Evolutionary conservation across 1,140 invertebrate genomes (phyloP).

Genomic region (Nephotettix cincticeps): DNA sequence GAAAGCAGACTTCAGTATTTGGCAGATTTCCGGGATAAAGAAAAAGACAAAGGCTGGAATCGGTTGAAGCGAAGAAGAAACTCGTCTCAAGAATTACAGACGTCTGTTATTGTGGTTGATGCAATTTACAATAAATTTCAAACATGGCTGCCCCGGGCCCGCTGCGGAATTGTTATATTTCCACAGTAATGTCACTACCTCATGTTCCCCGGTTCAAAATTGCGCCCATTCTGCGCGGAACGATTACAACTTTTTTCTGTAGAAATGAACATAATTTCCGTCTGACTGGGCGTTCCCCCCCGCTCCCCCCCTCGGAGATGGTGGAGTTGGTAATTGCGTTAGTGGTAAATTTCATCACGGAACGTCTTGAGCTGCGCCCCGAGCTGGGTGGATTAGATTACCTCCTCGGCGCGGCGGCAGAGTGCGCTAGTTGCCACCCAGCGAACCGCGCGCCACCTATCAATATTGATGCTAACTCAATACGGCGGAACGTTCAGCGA

Average conservation of each 20-base stretch:
- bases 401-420: background rate
- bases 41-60: conserved; percentile 15
- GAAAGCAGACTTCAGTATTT: too few species aligned
- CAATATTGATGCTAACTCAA: too few species aligned
- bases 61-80: background rate
- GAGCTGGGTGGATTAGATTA: background rate
- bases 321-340: conserved; percentile 24
- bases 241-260: conserved; percentile 26
- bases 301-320: background rate
- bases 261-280: conserved; percentile 32
- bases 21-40: background rate
- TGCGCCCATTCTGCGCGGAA: background rate
- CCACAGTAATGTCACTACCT: conserved; percentile 15
- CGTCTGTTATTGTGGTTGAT: conserved; percentile 20
- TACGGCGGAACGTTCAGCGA: too few species aligned
- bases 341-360: conserved; percentile 29
- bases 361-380: conserved; percentile 10
- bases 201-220: conserved; percentile 2
- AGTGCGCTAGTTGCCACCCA: too few species aligned
- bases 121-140: conserved; percentile 22
- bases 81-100: conserved; percentile 15
- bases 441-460: too few species aligned
- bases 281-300: conserved; percentile 18
- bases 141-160: conserved; percentile 13
- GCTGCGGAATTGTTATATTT: conserved; percentile 20